Evolutionary conservation across 1,140 invertebrate genomes (phyloP), one percentile per base, ranked within the genome.

Genomic region (Leptopilina boulardi): DNA sequence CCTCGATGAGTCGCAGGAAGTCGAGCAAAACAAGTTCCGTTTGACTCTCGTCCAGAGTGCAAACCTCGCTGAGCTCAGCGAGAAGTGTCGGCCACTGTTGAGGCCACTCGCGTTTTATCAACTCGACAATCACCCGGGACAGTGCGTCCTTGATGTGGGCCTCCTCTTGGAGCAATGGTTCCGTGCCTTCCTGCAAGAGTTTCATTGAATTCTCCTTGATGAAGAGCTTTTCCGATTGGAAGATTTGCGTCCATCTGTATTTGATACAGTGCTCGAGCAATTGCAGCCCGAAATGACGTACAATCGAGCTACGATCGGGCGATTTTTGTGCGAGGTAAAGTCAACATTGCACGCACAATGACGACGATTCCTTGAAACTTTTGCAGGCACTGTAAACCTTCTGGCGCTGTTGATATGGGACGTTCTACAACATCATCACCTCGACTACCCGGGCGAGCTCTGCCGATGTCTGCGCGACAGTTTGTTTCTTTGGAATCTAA

Each of bases 31-130:
- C 97, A 38, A 98, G 91, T 89, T 98, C 96, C 8, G 96, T 97
- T 83, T 98, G 97, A 19, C 94, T 93, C 85, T 95, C 95, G 9
- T 96, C 96, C 84, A 93, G 92, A n/a, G 92, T 92, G 84, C 95
- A 96, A 30, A 95, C 95, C 79, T 96, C 93, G 77, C 94, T 95
- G 0, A 98, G 91, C 87, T 98, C 97, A 0, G 93, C 90, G 11
- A 98, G 87, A 11, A 99, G 86, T 0, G 94, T 94, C 0, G 96
- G 96, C 97, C 97, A 99, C 76, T 98, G 96, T 87, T 98, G 97
- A 0, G 98, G 97, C 98, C 97, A 99, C 88, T 98, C 97, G 15
- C 97, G 91, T 88, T 98, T 98, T 13, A 98, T 96, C 94, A 98
- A 97, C 91, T 99, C 98, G 0, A 98, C 97, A 75, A 98, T 93